Base-by-base conservation (phyloP, 2,888 invertebrate species). In the Drosophila demipolita region DNA sequence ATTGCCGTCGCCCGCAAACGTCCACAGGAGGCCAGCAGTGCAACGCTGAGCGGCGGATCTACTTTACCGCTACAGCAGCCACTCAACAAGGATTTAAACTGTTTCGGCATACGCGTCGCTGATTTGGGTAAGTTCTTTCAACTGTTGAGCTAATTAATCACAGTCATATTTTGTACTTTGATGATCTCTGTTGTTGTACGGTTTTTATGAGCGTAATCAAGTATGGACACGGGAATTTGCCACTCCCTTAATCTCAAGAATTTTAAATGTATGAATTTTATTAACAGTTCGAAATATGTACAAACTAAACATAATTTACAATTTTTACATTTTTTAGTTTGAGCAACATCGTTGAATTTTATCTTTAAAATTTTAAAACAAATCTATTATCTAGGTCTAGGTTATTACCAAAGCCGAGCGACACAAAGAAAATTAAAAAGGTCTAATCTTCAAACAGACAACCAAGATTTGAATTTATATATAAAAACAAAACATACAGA, bases 1-100 rank as follows among this genome's bases (percentile, higher is more conserved):
- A 97, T 97, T 83, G 97, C 97, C 38, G 96, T 97, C 76, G 97
- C 97, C 57, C 94, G 97, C 79, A 97, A 97, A 92, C 94, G 97
- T 89, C 88, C 91, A 23, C 91, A 91, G 78, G 92, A 92, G 70
- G 73, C 86, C 49, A 72, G 94, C 54, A 74, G 40, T 62, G 66
- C 66, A 59, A 17, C 78, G 66, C 57, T 92, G 40, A 85, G 83
- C 72, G 85, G 85, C 69, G 81, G 91, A 64, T 65, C 89, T 52
- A 66, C 90, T 57, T 71, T 91, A 80, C 90, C 91, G 7, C 66
- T 91, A 71, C 91, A 91, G 69, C 92, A 90, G 65, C 83, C 91
- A 66, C 83, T 92, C 45, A 93, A 91, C 73, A 93, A 93, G 88
- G 93, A 93, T 80, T 82, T 93, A 75, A 93, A 92, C 80, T 93